A percentile compares a stretch with the other conserved stretches of the same genome.
Evolutionary conservation across 92 coral and sea anemone genomes (phyloP).

Genomic region (Phenganax marumi): DNA sequence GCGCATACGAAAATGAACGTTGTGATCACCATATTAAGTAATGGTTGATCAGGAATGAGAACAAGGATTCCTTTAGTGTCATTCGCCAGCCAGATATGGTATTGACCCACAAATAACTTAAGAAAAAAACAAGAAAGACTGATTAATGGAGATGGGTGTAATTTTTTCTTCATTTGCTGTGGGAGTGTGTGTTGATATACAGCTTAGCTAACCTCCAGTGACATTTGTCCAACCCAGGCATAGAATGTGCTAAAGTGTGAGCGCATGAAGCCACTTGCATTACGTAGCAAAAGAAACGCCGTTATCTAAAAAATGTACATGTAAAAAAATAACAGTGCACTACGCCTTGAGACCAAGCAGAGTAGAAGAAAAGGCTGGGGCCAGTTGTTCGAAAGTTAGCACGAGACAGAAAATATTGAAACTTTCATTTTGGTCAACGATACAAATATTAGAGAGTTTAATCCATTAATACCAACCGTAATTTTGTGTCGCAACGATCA

Average conservation of each 20-base stretch:
- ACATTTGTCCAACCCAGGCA: slow-evolving; percentile 83
- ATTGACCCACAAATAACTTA: slow-evolving; percentile 91
- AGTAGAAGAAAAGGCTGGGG: no score
- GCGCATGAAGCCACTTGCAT: slow-evolving; percentile 74
- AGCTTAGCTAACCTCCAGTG: slow-evolving; percentile 75
- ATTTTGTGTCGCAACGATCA: no score
- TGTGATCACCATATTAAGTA: slow-evolving; percentile 77
- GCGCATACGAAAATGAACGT: slow-evolving; percentile 86
- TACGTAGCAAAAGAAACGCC: slow-evolving; percentile 79
- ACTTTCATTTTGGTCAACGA: no score
- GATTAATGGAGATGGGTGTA: neutral
- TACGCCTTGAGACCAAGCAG: no score
- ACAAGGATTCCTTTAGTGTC: slow-evolving; percentile 91
- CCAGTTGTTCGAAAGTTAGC: no score
- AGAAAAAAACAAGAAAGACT: no score
- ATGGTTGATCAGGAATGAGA: slow-evolving; percentile 81
- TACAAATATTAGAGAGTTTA: no score
- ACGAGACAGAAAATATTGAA: no score
- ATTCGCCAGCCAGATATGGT: slow-evolving; percentile 94
- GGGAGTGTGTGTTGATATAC: neutral
- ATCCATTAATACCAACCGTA: no score
- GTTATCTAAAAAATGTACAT: slow-evolving; percentile 62
- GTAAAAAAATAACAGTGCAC: neutral
- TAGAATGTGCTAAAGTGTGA: slow-evolving; percentile 77
- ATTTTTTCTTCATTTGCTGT: neutral